Conservation (phyloP, 2,888 invertebrate genomes). For the Ophion ventricosus region DNA sequence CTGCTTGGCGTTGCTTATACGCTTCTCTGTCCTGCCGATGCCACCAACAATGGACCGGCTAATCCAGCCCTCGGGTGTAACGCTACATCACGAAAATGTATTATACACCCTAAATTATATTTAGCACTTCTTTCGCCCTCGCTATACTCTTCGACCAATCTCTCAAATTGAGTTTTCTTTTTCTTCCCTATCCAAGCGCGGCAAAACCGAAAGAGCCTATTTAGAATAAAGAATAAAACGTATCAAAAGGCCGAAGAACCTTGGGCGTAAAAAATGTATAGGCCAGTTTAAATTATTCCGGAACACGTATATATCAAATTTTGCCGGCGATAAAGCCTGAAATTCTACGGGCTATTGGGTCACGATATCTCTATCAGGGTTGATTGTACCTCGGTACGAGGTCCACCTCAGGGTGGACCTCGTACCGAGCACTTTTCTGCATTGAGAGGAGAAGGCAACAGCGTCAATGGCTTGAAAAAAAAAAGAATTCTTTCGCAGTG, state of each 20-base stretch:
- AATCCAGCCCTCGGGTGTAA: conserved; percentile 61
- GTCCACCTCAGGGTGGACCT: background rate
- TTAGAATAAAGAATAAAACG: conserved; percentile 35
- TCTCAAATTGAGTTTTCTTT: conserved; percentile 46
- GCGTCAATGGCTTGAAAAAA: background rate
- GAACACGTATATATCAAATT: conserved; percentile 37
- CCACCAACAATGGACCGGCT: conserved; percentile 41
- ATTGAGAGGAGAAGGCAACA: background rate
- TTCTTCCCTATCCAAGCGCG: background rate
- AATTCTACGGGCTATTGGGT: background rate
- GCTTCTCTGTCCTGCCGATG: conserved; percentile 32
- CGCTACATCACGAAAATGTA: conserved; percentile 64
- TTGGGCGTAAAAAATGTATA: background rate
- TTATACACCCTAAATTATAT: conserved; percentile 59
- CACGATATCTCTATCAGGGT: background rate
- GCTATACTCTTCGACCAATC: conserved; percentile 16
- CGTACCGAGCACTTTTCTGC: background rate
- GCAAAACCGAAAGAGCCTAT: conserved; percentile 18
- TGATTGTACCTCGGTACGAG: background rate
- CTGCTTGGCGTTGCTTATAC: conserved; percentile 23
- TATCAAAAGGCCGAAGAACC: conserved; percentile 10
- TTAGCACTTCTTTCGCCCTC: conserved; percentile 43
- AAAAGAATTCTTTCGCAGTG: background rate
- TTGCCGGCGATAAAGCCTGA: background rate
- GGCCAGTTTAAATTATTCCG: conserved; percentile 28